Conservation (phyloP, 2,113 vertebrate genomes). For the Brachionichthys hirsutus region DNA sequence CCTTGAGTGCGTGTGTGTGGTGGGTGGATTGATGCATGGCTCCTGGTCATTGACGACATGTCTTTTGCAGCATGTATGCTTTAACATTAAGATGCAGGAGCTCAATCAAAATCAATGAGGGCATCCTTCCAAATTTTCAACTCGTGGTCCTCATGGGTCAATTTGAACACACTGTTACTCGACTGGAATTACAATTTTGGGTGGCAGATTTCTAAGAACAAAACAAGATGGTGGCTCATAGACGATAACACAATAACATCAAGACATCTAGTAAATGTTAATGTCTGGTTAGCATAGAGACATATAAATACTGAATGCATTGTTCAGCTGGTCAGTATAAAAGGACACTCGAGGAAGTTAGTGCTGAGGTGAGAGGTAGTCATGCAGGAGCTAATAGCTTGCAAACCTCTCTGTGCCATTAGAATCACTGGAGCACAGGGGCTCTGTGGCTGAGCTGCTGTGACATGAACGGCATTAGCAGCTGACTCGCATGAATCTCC, state of each 20-base stretch:
- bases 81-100: not conserved
- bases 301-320: not conserved
- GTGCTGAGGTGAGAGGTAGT: conserved; percentile 32
- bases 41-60: conserved; percentile 35
- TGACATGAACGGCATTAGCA: conserved; percentile 42
- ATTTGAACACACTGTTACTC: conserved; percentile 8
- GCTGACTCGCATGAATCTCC: conserved; percentile 44
- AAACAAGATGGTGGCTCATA: not conserved
- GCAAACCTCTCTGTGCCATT: conserved; percentile 41
- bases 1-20: conserved; percentile 15
- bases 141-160: not conserved
- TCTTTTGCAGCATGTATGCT: conserved; percentile 21
- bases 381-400: conserved; percentile 37
- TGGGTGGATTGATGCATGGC: conserved; percentile 31
- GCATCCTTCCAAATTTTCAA: not conserved
- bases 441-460: conserved; percentile 28
- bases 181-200: not conserved
- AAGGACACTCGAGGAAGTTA: conserved; percentile 16
- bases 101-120: conserved; percentile 5
- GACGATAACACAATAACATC: not conserved
- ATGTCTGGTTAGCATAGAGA: too few relatives aligned
- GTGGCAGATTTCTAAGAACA: not conserved
- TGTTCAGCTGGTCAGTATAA: conserved; percentile 4
- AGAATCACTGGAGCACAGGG: conserved; percentile 30
- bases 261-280: not conserved